Base-by-base conservation (phyloP, 2,113 vertebrate genomes). In the Catharus bicknelli region DNA sequence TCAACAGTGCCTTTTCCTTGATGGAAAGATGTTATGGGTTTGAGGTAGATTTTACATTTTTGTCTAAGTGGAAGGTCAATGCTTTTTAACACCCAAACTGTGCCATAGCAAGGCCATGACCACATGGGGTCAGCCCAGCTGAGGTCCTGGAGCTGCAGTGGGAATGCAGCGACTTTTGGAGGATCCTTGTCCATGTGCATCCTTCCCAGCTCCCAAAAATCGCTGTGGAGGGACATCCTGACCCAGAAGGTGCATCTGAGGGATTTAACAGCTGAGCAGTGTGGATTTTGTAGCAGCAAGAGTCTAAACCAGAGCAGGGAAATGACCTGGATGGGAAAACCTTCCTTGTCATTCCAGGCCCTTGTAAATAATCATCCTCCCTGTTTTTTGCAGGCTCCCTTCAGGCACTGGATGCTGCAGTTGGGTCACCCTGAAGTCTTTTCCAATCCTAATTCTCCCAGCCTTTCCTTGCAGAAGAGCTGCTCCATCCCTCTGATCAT, bases 101-200 rank as follows among this genome's bases (percentile, higher is more conserved):
- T 67, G 53, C 53, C n/a, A 0, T 76, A 7, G 5, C 21, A 7
- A 43, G n/a, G 66, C 54, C 0, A 0, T 36, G 86, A 3, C 83
- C 93, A 78, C 95, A 63, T 5, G 95, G 93, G 83, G 83, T 93
- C 94, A 95, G 91, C 61, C 61, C 93, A 86, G 93, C 80, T 92
- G 64, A 70, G 18, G 2, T 55, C 27, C 47, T 32, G 51, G 38
- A 23, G 10, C 38, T 29, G 42, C 8, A 1, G 2, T 0, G 1
- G 50, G 54, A 66, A 30, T 27, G 5, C 2, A 0, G 36, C 0
- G 1, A 4, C 2, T 45, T 90, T 79, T 54, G 76, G 89, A 32
- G 16, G 7, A 83, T 38, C 26, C 16, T 74, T 7, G 7, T 26
- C 55, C 90, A 54, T 50, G 48, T 15, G n/a, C 45, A 42, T 73